These are phyloP conservation scores for Syngnathus acus DNA, from an alignment of 2,797 vertebrate genomes.

Conservation along the genomic window DNA sequence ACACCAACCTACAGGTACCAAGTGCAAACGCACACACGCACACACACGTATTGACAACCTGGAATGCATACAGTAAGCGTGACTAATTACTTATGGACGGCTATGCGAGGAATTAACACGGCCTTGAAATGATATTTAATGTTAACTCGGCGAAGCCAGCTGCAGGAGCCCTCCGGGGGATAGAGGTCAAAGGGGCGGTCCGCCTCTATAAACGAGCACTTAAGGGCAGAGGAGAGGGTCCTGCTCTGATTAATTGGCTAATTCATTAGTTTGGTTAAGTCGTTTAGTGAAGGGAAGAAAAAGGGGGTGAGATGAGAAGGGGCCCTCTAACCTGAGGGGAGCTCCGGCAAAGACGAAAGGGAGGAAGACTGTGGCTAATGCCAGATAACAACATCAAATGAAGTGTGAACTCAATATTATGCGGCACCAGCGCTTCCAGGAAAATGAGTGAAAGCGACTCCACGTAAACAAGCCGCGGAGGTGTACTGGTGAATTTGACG, in stretches of 20 bases:
- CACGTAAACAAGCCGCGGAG: conserved; percentile 21
- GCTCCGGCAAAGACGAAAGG: conserved; percentile 37
- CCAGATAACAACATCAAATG: conserved; percentile 65
- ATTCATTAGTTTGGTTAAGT: conserved; percentile 77
- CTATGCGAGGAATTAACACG: conserved; percentile 65
- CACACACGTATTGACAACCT: conserved; percentile 45
- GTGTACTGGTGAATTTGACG: neutral
- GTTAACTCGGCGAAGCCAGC: conserved; percentile 63
- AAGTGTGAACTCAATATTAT: conserved; percentile 46
- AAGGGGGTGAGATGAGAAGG: conserved; percentile 45
- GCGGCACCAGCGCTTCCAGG: conserved; percentile 31
- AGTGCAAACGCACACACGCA: conserved; percentile 6
- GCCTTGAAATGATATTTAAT: conserved; percentile 73
- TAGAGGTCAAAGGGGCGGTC: conserved; percentile 67
- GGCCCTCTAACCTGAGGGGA: conserved; percentile 62
- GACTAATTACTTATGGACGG: conserved; percentile 70
- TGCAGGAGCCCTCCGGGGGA: conserved; percentile 66
- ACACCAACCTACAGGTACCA: conserved; percentile 14
- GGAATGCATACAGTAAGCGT: conserved; percentile 58
- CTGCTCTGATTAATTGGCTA: conserved; percentile 77
- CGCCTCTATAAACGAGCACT: conserved; percentile 73
- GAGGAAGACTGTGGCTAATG: conserved; percentile 58
- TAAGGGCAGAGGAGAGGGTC: conserved; percentile 67
- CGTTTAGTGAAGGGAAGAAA: conserved; percentile 50
- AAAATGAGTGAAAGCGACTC: conserved; percentile 31